Evolutionary conservation across 2,113 vertebrate species (phyloP).

Genomic region (Ptilonorhynchus violaceus): DNA sequence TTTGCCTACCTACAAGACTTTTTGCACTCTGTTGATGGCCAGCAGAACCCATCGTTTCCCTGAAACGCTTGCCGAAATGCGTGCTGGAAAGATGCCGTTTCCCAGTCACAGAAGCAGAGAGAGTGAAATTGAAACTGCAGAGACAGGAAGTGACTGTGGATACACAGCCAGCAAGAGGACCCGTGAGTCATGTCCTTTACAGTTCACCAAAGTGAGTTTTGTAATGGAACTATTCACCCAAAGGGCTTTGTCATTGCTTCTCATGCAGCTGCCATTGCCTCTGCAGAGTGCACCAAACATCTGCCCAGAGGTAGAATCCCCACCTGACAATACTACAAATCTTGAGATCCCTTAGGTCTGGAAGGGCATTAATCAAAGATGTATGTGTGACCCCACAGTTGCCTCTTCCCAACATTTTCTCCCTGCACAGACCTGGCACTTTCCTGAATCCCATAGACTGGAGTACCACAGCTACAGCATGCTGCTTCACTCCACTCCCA

Average conservation of each 20-base stretch:
- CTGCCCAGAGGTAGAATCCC: not conserved
- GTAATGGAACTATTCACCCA: not conserved
- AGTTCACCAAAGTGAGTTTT: not conserved
- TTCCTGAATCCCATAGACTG: not conserved
- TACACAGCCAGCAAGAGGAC: not conserved
- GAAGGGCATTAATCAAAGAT: not conserved
- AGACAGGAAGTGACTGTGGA: fast-evolving
- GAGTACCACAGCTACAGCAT: not conserved
- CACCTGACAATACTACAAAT: not conserved
- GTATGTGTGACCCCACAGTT: not conserved
- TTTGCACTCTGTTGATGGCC: not conserved
- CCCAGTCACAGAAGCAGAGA: not conserved
- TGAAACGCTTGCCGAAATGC: not conserved
- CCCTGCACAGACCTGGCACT: not conserved
- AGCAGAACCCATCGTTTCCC: not conserved
- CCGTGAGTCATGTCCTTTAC: not conserved
- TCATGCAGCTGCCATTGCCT: not conserved
- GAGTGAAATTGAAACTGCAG: not conserved
- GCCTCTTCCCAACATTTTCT: not conserved
- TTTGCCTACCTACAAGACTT: not conserved
- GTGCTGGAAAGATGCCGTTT: not conserved
- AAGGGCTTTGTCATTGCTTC: not conserved
- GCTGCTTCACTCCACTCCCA: not conserved
- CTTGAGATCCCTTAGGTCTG: not conserved
- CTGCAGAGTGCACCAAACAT: not conserved